Evolutionary conservation across 2,888 invertebrate genomes (phyloP).

Genomic region (Calameuta idolon): DNA sequence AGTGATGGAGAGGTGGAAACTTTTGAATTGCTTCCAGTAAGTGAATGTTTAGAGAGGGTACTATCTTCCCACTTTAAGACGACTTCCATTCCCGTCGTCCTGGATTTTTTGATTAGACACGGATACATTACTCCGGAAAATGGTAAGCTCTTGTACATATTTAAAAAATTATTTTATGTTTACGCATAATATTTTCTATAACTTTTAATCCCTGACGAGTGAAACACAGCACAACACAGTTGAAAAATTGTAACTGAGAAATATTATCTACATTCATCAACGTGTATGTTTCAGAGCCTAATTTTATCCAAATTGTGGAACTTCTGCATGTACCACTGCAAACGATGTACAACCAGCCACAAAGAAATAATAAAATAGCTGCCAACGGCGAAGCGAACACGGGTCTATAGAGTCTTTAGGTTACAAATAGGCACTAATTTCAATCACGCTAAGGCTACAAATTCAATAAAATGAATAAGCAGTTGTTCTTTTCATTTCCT

Average conservation of each 20-base stretch:
- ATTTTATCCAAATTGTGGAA: slow-evolving; percentile 87
- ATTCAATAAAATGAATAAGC: slow-evolving; percentile 37
- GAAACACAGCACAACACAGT: background rate
- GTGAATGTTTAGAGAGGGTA: slow-evolving; percentile 85
- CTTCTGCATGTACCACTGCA: slow-evolving; percentile 89
- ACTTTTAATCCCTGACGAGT: background rate
- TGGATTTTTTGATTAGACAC: slow-evolving; percentile 93
- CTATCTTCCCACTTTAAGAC: slow-evolving; percentile 90
- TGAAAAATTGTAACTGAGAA: background rate
- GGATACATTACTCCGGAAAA: slow-evolving; percentile 90
- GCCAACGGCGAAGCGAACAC: slow-evolving; percentile 63
- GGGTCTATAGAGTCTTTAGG: slow-evolving; percentile 53
- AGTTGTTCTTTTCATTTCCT: slow-evolving; percentile 26
- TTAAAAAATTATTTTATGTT: background rate
- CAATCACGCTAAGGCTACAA: slow-evolving; percentile 48
- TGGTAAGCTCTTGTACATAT: slow-evolving; percentile 70
- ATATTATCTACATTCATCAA: background rate
- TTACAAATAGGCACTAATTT: slow-evolving; percentile 53
- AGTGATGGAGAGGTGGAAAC: slow-evolving; percentile 95
- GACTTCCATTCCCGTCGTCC: slow-evolving; percentile 90
- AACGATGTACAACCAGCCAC: slow-evolving; percentile 78
- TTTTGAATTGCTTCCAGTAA: slow-evolving; percentile 87
- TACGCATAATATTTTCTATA: background rate
- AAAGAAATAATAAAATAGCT: slow-evolving; percentile 65
- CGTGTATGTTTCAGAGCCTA: slow-evolving; percentile 76